Base-by-base conservation (phyloP, 1,140 invertebrate species). In the Ostrea edulis region DNA sequence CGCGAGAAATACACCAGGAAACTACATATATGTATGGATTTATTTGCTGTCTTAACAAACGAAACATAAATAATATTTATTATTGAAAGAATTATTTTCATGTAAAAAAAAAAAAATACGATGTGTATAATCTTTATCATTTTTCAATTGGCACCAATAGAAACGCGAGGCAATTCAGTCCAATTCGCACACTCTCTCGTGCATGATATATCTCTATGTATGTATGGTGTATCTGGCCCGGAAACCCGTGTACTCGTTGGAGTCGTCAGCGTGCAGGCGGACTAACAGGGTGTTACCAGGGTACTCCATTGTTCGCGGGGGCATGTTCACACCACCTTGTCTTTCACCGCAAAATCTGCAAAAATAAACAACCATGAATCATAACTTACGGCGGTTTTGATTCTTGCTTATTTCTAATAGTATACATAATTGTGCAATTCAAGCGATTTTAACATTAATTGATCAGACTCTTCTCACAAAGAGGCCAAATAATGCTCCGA, bases 151-250 rank as follows among this genome's bases (percentile, higher is more conserved):
- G 55, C 0, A 62, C n/a, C 5, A 62, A 62, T 7, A 62, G 17
- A n/a, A 3, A n/a, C 55, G 14, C 2, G 14, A 4, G 55, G 20
- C 55, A 17, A 62, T 62, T 1, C 55, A 62, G 55, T 62, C 17
- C 55, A 62, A 20, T 62, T 62, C 5, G 2, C n/a, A 62, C 7
- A 62, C 55, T 20, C 17, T 0, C 2, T 20, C 7, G 8, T 12
- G 55, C 17, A 20, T 17, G 17, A 17, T 7, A 62, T 62, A 20
- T 62, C 14, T 20, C 29, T 25, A 71, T 9, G 68, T 52, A n/a
- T 83, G 82, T 22, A 83, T 52, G 44, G 44, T 83, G 82, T 83
- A 83, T 83, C n/a, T 8, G n/a, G 82, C 82, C 20, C 20, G n/a
- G 25, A 83, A 83, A 1, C 82, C 82, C n/a, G 82, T 29, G 22